Conservation (phyloP, 2,113 vertebrate genomes). For the Cyanistes caeruleus region DNA sequence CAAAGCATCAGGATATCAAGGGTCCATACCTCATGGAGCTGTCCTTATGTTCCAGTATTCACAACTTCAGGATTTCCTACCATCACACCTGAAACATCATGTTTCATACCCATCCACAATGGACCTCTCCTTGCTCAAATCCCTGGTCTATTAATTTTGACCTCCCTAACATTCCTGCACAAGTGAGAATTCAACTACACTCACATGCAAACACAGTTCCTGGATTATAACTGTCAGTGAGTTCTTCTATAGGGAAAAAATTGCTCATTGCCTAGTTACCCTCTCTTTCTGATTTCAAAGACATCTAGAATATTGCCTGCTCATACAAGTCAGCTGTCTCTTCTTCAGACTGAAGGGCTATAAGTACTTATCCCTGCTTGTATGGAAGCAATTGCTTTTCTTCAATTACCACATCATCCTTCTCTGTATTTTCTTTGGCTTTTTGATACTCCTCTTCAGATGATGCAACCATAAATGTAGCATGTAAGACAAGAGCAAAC, state of each 20-base stretch:
- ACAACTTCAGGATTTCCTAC: background rate
- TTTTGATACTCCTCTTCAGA: background rate
- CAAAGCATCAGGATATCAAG: background rate
- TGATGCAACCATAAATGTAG: background rate
- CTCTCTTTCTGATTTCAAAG: background rate
- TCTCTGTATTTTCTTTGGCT: background rate
- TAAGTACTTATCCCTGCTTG: background rate
- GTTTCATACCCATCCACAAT: rapidly evolving
- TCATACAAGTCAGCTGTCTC: background rate
- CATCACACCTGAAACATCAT: background rate
- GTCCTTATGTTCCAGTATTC: background rate
- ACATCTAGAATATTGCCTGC: background rate
- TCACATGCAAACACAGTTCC: background rate
- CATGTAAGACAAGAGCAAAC: background rate
- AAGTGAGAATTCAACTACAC: background rate
- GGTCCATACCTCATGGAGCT: background rate
- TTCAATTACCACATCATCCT: background rate
- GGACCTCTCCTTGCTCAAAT: background rate
- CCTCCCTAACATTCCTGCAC: background rate
- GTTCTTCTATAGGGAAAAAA: background rate
- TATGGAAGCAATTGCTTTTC: background rate
- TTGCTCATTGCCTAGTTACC: background rate
- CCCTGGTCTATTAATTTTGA: background rate
- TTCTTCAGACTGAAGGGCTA: background rate
- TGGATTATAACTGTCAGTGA: background rate